Base-by-base conservation (phyloP, 2,113 vertebrate species). In the Campylorhamphus procurvoides region DNA sequence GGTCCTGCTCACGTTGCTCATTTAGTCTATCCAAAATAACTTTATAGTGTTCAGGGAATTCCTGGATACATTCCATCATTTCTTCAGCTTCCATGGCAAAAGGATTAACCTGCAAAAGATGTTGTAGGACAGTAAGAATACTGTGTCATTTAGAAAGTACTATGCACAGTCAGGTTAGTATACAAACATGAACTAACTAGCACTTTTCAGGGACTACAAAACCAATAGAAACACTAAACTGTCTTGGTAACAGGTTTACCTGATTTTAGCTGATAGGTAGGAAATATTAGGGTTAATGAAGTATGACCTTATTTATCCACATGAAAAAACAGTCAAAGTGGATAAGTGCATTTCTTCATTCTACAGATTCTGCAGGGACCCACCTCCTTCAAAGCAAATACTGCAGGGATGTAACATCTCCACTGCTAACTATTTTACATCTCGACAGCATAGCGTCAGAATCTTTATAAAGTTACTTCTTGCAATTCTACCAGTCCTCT, bases 1-100 rank as follows among this genome's bases (percentile, higher is more conserved):
- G 84, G 46, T 87, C 84, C 63, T 77, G 73, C 46, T 87, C 63
- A 69, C 84, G 84, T 87, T 87, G 84, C 46, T 87, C 84, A 69
- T 87, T 87, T 28, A 87, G 73, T 39, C 84, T 77, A 69, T 77
- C 64, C 84, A 87, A 87, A 87, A 87, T 87, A 60, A 77, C 73
- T 87, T 87, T 87, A 77, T 77, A 87, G 39, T 87, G 84, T 44
- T 87, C 84, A 28, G 84, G 84, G 73, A 87, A 87, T 69, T 87
- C 84, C 84, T 78, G 73, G 64, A 78, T 69, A 87, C 73, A 78
- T 60, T 87, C 84, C 73, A 78, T 78, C 76, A 78, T 87, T 78
- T 87, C 84, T 87, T 78, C 6, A 0, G 55, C 64, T 78, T 87
- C 73, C 84, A 69, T 87, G 39, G 73, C 64, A 87, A 77, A 77